Conservation (phyloP, 2,797 vertebrate genomes). For the Thalassophryne amazonica region DNA sequence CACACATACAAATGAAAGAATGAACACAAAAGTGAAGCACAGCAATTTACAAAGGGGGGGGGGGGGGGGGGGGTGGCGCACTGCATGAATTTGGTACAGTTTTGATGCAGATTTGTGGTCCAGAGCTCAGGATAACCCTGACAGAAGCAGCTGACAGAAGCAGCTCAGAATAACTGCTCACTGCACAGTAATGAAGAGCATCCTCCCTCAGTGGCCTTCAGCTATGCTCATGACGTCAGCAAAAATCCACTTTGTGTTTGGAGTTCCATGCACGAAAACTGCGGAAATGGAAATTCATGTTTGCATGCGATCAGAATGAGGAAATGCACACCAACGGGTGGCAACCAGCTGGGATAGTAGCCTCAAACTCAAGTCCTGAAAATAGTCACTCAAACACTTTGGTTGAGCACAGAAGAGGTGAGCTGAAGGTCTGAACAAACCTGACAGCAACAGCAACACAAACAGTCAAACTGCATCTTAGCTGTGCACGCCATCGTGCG, state of each 20-base stretch:
- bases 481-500: neutral
- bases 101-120: slow-evolving; percentile 20
- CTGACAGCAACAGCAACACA: slow-evolving; percentile 4
- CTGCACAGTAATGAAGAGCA: slow-evolving; percentile 39
- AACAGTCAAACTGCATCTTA: neutral
- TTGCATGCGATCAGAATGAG: slow-evolving; percentile 17
- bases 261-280: neutral
- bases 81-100: slow-evolving; percentile 33
- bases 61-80: slow-evolving; percentile 14
- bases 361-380: slow-evolving; percentile 15
- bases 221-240: neutral
- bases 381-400: slow-evolving; percentile 26
- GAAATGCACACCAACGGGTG: slow-evolving; percentile 38
- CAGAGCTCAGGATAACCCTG: neutral
- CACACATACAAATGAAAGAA: neutral
- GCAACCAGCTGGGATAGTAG: slow-evolving; percentile 32
- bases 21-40: neutral
- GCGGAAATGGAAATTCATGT: slow-evolving; percentile 20
- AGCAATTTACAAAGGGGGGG: neutral
- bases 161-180: slow-evolving; percentile 9
- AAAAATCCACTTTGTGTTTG: slow-evolving; percentile 12
- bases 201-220: too few relatives aligned
- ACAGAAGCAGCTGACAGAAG: too few relatives aligned
- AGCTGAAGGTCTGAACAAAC: slow-evolving; percentile 7
- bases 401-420: slow-evolving; percentile 6